These are phyloP conservation scores for Meiosimyza platycephala DNA, from an alignment of 2,888 invertebrate species.

Conservation along the genomic window DNA sequence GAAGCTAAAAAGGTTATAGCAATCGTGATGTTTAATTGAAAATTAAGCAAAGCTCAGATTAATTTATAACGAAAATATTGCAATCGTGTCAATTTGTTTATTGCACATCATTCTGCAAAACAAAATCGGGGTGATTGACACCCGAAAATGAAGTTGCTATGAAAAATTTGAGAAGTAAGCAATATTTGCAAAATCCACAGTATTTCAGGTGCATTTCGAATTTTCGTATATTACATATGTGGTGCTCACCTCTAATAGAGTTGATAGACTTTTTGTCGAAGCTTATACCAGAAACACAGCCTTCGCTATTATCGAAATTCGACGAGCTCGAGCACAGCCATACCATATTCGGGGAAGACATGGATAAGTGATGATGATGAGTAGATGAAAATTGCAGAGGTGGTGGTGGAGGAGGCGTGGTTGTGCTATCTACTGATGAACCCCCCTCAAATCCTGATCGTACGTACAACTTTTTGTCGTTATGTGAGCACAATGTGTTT, in stretches of 20 bases:
- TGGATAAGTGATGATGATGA: background rate
- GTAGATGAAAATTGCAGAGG: background rate
- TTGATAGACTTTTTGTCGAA: conserved; percentile 56
- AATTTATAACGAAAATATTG: background rate
- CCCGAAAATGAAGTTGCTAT: background rate
- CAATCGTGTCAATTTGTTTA: background rate
- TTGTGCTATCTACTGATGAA: conserved; percentile 56
- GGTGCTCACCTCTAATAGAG: conserved; percentile 54
- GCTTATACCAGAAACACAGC: conserved; percentile 45
- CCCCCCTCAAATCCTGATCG: conserved; percentile 11
- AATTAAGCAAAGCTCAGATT: conserved; percentile 18
- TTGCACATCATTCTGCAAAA: conserved; percentile 8
- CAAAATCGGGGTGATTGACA: conserved; percentile 14
- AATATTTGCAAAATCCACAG: too few species aligned
- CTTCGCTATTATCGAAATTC: conserved; percentile 43
- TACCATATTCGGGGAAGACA: conserved; percentile 7
- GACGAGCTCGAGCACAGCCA: conserved; percentile 45
- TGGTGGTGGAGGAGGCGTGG: conserved; percentile 50
- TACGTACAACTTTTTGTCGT: conserved; percentile 5
- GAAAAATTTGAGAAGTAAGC: too few species aligned
- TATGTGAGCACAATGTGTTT: background rate
- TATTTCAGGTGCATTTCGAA: too few species aligned
- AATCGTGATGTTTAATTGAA: background rate
- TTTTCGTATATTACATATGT: too few species aligned
- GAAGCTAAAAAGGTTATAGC: too few species aligned